Evolutionary conservation across 2,888 invertebrate genomes (phyloP).

Genomic region (Xestoiulus laeticollis): DNA sequence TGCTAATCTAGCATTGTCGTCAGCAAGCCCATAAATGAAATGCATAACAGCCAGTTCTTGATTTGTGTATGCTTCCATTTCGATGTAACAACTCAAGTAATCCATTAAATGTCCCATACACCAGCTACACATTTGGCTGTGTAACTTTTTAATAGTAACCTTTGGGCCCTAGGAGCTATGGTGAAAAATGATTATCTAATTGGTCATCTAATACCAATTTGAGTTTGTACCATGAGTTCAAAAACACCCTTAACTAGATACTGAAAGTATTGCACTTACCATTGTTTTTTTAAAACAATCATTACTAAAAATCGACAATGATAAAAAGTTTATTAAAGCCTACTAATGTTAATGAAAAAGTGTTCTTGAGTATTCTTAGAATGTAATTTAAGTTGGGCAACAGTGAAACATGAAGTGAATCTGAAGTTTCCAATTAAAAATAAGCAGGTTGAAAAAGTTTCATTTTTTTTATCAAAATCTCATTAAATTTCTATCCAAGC

Average conservation of each 20-base stretch:
- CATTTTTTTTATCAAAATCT: too few species aligned
- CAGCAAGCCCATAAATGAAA: conserved; percentile 52
- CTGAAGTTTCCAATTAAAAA: too few species aligned
- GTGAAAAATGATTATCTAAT: background rate
- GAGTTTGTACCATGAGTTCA: background rate
- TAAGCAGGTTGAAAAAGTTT: too few species aligned
- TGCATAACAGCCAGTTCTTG: conserved; percentile 51
- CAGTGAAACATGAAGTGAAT: too few species aligned
- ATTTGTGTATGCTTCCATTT: conserved; percentile 44
- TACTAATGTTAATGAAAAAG: too few species aligned
- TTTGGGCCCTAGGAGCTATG: background rate
- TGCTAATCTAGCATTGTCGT: conserved; percentile 52
- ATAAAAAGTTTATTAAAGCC: too few species aligned
- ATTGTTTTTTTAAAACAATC: too few species aligned
- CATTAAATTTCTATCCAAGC: too few species aligned
- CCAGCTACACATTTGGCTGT: background rate
- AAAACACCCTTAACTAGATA: conserved; percentile 5
- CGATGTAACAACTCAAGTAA: background rate
- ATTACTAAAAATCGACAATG: too few species aligned
- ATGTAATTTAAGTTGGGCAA: too few species aligned
- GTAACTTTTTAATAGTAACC: background rate
- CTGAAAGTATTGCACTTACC: too few species aligned
- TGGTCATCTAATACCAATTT: background rate
- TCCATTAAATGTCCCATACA: background rate
- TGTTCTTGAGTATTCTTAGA: too few species aligned